A percentile compares a stretch with the other conserved stretches of the same genome.
phyloP scores from a whole-genome alignment of 2,797 vertebrate genomes.

The Acridotheres tristis region DNA sequence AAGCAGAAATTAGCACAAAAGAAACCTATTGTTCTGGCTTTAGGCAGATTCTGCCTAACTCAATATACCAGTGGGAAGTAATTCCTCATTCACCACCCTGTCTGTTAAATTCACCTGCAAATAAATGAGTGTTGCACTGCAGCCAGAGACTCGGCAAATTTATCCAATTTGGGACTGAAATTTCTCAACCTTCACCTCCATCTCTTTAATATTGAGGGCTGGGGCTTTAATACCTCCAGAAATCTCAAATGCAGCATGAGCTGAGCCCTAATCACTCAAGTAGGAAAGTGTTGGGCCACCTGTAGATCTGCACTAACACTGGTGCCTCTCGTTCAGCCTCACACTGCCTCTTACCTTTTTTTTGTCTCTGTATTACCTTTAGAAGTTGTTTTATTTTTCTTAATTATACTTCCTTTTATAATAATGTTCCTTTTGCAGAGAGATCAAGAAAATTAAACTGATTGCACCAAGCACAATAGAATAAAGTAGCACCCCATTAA shows the following conservation, averaged over 20 bases:
- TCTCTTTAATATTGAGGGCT: not conserved
- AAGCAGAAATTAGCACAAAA: conserved; percentile 38
- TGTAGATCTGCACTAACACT: not conserved
- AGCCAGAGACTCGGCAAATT: conserved; percentile 17
- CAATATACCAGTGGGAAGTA: not conserved
- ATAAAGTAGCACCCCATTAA: not conserved
- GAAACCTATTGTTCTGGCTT: not conserved
- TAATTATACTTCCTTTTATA: not conserved
- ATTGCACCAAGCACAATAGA: conserved; percentile 5
- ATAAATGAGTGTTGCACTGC: conserved; percentile 14
- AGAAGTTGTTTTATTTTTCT: not conserved
- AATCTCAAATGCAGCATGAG: conserved; percentile 6
- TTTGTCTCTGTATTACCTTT: not conserved
- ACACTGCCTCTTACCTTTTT: not conserved
- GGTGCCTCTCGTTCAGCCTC: not conserved
- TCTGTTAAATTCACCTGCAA: conserved; percentile 52
- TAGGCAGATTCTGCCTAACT: not conserved
- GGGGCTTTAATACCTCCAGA: not conserved
- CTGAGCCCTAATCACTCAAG: not conserved
- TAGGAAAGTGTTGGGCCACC: not conserved
- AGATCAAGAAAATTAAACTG: conserved; percentile 15
- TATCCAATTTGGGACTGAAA: conserved; percentile 21
- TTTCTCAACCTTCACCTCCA: conserved; percentile 18
- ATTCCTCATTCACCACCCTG: conserved; percentile 38
- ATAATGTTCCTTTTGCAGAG: not conserved